These are phyloP conservation scores for Seriola quinqueradiata DNA, from an alignment of 2,113 vertebrate genomes.

Conservation along the genomic window DNA sequence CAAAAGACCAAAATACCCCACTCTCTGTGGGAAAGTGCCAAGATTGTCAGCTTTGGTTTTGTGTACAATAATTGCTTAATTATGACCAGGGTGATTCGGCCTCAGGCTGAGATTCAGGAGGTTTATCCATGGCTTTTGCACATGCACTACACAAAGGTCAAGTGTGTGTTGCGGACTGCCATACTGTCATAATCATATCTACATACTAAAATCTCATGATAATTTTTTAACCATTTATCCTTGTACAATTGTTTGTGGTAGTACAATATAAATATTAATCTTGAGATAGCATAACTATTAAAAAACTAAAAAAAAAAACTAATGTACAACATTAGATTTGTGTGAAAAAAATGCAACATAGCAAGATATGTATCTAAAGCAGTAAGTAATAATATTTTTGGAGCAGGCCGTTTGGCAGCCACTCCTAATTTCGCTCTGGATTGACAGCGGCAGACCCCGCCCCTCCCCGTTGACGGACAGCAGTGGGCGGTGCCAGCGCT, in stretches of 20 bases:
- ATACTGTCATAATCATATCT: neutral
- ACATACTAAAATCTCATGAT: no score
- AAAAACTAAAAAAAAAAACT: neutral
- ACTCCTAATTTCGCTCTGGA: conserved; percentile 1
- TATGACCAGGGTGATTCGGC: no score
- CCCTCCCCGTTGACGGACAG: conserved; percentile 66
- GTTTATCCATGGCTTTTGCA: no score
- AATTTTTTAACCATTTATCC: no score
- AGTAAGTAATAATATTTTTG: conserved; percentile 26
- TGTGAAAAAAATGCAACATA: neutral
- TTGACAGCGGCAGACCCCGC: conserved; percentile 60
- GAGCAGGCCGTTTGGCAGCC: conserved; percentile 60
- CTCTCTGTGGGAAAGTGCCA: no score
- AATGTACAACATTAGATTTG: neutral
- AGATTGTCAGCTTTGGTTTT: no score
- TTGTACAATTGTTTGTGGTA: no score
- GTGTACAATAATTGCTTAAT: no score
- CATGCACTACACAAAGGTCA: no score
- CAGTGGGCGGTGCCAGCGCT: conserved; percentile 68
- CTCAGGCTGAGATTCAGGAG: no score
- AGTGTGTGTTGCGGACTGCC: no score
- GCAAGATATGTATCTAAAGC: neutral
- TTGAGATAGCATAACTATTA: neutral
- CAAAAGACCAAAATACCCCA: no score
- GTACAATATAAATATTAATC: neutral